These are phyloP conservation scores for Drosophila athabasca DNA, from an alignment of 1,140 invertebrate species.

Conservation along the genomic window DNA sequence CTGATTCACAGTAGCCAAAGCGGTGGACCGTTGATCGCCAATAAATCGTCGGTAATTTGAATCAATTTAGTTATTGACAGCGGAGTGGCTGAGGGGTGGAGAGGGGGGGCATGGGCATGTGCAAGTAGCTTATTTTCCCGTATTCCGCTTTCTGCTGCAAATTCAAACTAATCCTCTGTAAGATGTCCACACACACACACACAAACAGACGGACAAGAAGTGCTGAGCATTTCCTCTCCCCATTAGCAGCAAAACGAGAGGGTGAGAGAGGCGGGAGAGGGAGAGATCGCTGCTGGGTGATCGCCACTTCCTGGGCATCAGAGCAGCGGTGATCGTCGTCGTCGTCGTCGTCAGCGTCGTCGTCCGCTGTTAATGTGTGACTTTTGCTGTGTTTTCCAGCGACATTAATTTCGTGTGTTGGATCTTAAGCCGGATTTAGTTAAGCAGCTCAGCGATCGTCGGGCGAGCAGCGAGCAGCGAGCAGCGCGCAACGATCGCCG, in stretches of 20 bases:
- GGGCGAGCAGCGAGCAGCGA: conserved; percentile 18
- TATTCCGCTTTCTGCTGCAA: conserved; percentile 59
- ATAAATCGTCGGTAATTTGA: conserved; percentile 69
- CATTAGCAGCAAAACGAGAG: conserved; percentile 34
- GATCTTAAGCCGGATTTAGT: conserved; percentile 83
- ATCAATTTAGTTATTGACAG: conserved; percentile 51
- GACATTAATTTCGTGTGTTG: conserved; percentile 83
- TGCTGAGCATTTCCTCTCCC: conserved; percentile 43
- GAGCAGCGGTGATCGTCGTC: conserved; percentile 22
- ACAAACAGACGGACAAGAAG: not conserved
- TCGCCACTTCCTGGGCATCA: conserved; percentile 61
- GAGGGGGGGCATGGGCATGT: not conserved
- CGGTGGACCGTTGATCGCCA: conserved; percentile 23
- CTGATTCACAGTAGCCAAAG: conserved; percentile 44
- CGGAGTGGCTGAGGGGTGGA: not conserved
- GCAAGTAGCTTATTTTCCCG: conserved; percentile 48
- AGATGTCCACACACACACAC: conserved; percentile 64
- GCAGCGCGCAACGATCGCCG: conserved; percentile 26
- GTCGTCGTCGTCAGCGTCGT: conserved; percentile 38
- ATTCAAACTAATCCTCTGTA: conserved; percentile 76
- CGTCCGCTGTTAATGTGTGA: conserved; percentile 79
- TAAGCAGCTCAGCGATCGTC: conserved; percentile 81
- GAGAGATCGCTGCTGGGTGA: conserved; percentile 34
- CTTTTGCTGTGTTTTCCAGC: conserved; percentile 83
- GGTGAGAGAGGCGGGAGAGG: not conserved